Conservation (phyloP, 2,113 vertebrate genomes). For the Polypterus bichir region DNA sequence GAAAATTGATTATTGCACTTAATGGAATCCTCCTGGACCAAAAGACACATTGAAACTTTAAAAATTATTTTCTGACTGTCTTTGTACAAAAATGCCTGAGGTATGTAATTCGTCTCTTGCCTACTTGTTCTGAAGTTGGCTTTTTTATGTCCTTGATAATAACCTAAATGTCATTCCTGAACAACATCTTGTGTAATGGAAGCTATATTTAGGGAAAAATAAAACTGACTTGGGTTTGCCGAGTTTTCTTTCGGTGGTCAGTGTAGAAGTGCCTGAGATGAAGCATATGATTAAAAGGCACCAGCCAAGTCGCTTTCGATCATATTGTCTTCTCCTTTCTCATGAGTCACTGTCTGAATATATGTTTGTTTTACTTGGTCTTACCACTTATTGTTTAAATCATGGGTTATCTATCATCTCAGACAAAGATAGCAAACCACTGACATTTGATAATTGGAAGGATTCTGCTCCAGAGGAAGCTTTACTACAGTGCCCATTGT, state of each 20-base stretch:
- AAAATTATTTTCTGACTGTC: too few species aligned
- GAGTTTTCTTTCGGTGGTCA: conserved; percentile 11
- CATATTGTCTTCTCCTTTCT: conserved; percentile 33
- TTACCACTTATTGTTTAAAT: conserved; percentile 18
- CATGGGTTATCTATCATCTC: conserved; percentile 7
- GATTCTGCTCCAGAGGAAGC: background rate
- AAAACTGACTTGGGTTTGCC: background rate
- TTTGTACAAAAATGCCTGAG: too few species aligned
- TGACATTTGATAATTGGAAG: background rate
- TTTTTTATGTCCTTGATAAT: too few species aligned
- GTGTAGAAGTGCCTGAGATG: conserved; percentile 20
- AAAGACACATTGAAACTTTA: too few species aligned
- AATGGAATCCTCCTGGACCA: too few species aligned
- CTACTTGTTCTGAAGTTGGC: too few species aligned
- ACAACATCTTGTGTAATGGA: background rate
- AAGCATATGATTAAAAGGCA: conserved; percentile 43
- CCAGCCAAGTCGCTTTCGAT: conserved; percentile 32
- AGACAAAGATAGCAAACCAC: conserved; percentile 13
- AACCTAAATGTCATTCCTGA: too few species aligned
- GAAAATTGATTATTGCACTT: too few species aligned
- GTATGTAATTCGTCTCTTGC: too few species aligned
- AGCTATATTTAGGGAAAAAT: background rate
- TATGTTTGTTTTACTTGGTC: conserved; percentile 42
- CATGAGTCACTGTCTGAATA: conserved; percentile 43
- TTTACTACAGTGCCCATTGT: background rate